phyloP scores from a whole-genome alignment of 2,113 vertebrate species.

The Paradoxurus hermaphroditus region DNA sequence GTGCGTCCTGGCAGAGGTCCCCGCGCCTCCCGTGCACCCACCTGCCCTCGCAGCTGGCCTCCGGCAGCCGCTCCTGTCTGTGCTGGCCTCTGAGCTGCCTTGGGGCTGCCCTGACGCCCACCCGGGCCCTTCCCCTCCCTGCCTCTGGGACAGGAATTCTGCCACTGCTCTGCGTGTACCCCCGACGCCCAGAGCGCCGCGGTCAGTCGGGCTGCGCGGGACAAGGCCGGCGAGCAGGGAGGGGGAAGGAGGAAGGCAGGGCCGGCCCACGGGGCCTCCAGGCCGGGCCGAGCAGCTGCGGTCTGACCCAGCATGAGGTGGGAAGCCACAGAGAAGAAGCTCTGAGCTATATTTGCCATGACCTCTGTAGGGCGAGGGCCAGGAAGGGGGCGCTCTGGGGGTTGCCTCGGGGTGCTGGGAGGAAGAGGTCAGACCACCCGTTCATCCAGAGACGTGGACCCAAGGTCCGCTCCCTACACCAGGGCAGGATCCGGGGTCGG shows the following conservation, averaged over 20 bases:
- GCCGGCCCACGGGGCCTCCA: accelerated
- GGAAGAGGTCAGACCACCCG: neutral
- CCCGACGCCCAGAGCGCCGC: neutral
- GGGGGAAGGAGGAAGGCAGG: too few relatives aligned
- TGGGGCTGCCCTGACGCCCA: neutral
- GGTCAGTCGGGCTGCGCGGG: neutral
- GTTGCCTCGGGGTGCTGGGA: neutral
- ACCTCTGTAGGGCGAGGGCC: too few relatives aligned
- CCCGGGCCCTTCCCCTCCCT: neutral
- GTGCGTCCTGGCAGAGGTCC: accelerated
- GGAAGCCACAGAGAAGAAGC: neutral
- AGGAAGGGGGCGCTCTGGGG: too few relatives aligned
- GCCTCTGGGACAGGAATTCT: neutral
- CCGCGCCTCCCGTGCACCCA: accelerated
- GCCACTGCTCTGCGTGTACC: neutral
- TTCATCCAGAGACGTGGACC: accelerated
- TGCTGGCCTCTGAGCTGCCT: neutral
- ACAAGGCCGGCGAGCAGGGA: neutral
- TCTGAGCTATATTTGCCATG: neutral
- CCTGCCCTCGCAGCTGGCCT: neutral
- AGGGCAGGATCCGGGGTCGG: accelerated
- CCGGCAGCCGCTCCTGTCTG: too few relatives aligned
- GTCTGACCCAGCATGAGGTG: too few relatives aligned
- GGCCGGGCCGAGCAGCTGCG: too few relatives aligned
- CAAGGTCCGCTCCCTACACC: accelerated